Evolutionary conservation across 2,888 invertebrate genomes (phyloP).

Genomic region (Trichopria drosophilae): DNA sequence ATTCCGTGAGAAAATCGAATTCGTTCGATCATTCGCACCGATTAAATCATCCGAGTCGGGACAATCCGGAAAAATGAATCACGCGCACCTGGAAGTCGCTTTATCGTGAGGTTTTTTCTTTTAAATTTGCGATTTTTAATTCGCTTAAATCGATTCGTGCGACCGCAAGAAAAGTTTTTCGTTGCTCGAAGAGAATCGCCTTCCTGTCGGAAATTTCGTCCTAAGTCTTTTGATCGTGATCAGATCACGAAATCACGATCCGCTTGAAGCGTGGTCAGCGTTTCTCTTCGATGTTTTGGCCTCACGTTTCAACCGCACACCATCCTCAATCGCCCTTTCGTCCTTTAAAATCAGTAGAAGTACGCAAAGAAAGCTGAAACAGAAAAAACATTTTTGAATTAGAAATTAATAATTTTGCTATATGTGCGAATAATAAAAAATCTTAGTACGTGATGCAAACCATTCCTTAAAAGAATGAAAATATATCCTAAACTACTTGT

Average conservation of each 20-base stretch:
- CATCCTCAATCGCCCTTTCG: constrained; percentile 1
- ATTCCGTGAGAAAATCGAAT: too few species aligned
- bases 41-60: too few species aligned
- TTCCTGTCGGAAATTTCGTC: constrained; percentile 8
- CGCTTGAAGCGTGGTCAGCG: neutral
- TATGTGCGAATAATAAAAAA: too few species aligned
- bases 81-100: too few species aligned
- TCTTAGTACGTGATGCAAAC: too few species aligned
- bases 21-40: too few species aligned
- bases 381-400: constrained; percentile 20
- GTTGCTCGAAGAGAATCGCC: too few species aligned
- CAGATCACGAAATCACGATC: constrained; percentile 17
- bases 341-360: constrained; percentile 40
- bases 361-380: constrained; percentile 46
- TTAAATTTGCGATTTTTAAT: too few species aligned
- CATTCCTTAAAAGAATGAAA: too few species aligned
- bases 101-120: too few species aligned
- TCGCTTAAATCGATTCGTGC: neutral
- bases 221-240: constrained; percentile 2
- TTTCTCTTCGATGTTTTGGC: neutral
- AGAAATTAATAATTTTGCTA: constrained; percentile 1
- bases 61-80: too few species aligned
- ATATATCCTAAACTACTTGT: too few species aligned
- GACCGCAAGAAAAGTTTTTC: constrained; percentile 2
- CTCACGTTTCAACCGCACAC: constrained; percentile 5